These are phyloP conservation scores for Euleptes europaea DNA, from an alignment of 2,113 vertebrate genomes.

Conservation along the genomic window DNA sequence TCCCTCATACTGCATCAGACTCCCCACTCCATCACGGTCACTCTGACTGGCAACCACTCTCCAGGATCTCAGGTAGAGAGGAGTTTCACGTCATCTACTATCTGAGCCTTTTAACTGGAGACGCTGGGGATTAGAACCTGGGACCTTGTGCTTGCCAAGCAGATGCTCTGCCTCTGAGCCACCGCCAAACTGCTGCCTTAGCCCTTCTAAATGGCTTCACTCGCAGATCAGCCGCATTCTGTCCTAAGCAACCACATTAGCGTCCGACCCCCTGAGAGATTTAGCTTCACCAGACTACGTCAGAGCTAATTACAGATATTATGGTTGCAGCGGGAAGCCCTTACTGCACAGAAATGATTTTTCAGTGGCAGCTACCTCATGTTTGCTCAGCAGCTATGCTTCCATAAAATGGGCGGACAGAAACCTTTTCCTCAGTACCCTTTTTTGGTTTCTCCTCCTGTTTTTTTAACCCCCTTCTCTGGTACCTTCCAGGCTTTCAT, in stretches of 20 bases:
- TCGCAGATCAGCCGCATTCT: background rate
- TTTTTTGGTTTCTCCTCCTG: background rate
- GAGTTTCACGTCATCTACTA: no score
- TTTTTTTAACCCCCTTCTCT: rapidly evolving
- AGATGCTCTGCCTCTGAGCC: no score
- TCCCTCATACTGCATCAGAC: no score
- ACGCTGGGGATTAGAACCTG: no score
- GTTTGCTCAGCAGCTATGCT: background rate
- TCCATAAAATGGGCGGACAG: background rate
- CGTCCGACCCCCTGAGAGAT: background rate
- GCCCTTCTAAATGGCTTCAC: background rate
- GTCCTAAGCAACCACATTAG: background rate
- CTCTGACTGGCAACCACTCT: no score
- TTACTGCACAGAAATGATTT: background rate
- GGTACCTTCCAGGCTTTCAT: slow-evolving; percentile 65
- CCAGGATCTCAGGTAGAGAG: no score
- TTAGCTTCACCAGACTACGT: background rate
- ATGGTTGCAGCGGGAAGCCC: background rate
- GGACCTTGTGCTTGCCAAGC: no score
- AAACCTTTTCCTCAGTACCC: background rate
- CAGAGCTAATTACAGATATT: background rate
- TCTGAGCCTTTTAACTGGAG: no score
- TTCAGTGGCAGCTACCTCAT: background rate
- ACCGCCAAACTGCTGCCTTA: slow-evolving; percentile 1
- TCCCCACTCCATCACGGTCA: no score